phyloP scores from a whole-genome alignment of 1,140 invertebrate genomes.

The Meteorus sp. region DNA sequence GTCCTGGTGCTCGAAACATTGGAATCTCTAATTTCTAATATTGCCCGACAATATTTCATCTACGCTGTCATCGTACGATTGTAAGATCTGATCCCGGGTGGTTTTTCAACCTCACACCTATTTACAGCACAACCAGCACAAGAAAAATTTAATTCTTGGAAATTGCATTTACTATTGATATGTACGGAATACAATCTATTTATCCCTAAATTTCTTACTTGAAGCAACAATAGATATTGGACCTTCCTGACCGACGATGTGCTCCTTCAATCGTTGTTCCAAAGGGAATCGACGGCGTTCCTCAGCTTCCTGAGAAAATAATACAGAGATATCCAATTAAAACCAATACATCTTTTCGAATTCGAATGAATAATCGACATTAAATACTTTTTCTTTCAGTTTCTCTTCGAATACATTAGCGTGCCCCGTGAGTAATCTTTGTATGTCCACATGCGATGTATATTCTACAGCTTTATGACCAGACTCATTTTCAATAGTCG shows the following conservation, averaged over 20 bases:
- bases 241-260: slow-evolving; percentile 87
- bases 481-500: slow-evolving; percentile 74
- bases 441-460: slow-evolving; percentile 65
- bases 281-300: slow-evolving; percentile 84
- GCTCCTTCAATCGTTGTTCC: slow-evolving; percentile 81
- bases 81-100: too few relatives aligned
- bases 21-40: too few relatives aligned
- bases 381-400: slow-evolving; percentile 46
- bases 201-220: slow-evolving; percentile 56
- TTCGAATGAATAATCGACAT: not conserved
- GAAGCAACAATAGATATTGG: slow-evolving; percentile 85
- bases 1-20: too few relatives aligned
- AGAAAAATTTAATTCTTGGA: too few relatives aligned
- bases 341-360: slow-evolving; percentile 12
- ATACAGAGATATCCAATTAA: slow-evolving; percentile 4
- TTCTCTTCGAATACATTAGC: slow-evolving; percentile 50
- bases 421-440: slow-evolving; percentile 55
- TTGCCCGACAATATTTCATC: too few relatives aligned
- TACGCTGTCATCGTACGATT: too few relatives aligned
- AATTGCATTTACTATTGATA: slow-evolving; percentile 16
- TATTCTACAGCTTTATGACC: slow-evolving; percentile 81
- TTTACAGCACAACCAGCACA: too few relatives aligned
- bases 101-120: too few relatives aligned
- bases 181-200: not conserved
- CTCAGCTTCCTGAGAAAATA: slow-evolving; percentile 68